Evolutionary conservation across 2,113 vertebrate genomes (phyloP), one percentile per base, ranked within the genome.

Genomic region (Plotosus lineatus): DNA sequence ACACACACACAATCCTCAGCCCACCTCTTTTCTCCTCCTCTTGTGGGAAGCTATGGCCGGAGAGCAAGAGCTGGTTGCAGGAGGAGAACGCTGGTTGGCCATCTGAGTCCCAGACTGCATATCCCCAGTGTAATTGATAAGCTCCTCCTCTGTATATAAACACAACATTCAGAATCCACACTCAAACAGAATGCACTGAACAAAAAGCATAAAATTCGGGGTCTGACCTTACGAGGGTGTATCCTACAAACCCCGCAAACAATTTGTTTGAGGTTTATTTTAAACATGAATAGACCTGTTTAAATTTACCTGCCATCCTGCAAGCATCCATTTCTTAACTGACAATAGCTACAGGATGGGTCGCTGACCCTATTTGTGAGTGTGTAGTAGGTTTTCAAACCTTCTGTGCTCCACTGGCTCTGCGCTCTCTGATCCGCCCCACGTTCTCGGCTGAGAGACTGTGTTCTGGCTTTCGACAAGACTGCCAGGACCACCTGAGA

Each of bases 71-170:
- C 94, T 95, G 74, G 55, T 11, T 88, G 94, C 95, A 0, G 94
- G 91, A 0, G 95, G 95, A 78, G 96, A 97, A 48, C 94, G 94
- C 75, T 92, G 93, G 79, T 91, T 92, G 0, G 94, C 89, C 72
- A 90, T 89, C 78, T 94, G 95, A 81, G 91, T 91, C 15, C 90
- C 88, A 68, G 94, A 86, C 82, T 93, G 86, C 86, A 95, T 90
- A 82, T 88, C 91, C n/a, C 95, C 88, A 87, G 94, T 94, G 10
- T 93, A 94, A 0, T 92, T 93, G 82, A 92, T 79, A 82, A 92
- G 89, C 80, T 95, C 91, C 85, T 95, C 95, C 50, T 96, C 97
- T 97, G 92, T 50, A 77, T 21, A 85, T 42, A 81, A 87, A 83
- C 56, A 77, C 40, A 77, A 21, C 55, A 61, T 33, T 23, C 40